Conservation (phyloP, 1,140 invertebrate species). For the Apocrypta bakeri region DNA sequence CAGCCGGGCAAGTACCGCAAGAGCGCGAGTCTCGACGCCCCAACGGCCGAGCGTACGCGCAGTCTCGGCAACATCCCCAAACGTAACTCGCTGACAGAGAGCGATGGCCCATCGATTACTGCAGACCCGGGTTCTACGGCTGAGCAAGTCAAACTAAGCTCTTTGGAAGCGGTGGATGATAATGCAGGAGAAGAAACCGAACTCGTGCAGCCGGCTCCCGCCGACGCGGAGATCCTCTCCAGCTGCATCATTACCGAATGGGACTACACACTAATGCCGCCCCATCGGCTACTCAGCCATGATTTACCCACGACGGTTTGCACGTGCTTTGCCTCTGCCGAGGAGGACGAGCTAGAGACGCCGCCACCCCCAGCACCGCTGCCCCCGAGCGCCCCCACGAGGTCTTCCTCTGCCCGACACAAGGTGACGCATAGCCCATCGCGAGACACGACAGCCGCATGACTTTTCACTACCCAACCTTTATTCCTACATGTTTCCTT, state of each 20-base stretch:
- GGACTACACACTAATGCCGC: conserved; percentile 73
- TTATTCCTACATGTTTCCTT: no score
- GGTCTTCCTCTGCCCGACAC: not conserved
- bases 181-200: not conserved
- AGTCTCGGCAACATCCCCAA: conserved; percentile 74
- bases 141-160: not conserved
- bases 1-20: conserved; percentile 74
- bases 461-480: not conserved
- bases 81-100: conserved; percentile 78
- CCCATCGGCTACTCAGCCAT: conserved; percentile 70
- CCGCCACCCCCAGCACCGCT: conserved; percentile 14
- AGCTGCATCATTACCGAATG: conserved; percentile 73
- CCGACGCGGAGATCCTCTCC: conserved; percentile 63
- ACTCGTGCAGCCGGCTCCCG: conserved; percentile 48
- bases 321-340: conserved; percentile 78
- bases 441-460: not conserved
- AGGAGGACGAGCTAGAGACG: conserved; percentile 75
- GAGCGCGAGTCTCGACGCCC: conserved; percentile 80
- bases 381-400: not conserved
- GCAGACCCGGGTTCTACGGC: conserved; percentile 54
- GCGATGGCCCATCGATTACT: conserved; percentile 75
- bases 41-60: conserved; percentile 71
- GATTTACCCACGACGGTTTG: conserved; percentile 76
- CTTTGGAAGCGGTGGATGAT: not conserved
- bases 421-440: not conserved